These are phyloP conservation scores for Catostylus mosaicus DNA, from an alignment of 30 jellyfish, hydroid and myxozoan genomes.

Conservation along the genomic window DNA sequence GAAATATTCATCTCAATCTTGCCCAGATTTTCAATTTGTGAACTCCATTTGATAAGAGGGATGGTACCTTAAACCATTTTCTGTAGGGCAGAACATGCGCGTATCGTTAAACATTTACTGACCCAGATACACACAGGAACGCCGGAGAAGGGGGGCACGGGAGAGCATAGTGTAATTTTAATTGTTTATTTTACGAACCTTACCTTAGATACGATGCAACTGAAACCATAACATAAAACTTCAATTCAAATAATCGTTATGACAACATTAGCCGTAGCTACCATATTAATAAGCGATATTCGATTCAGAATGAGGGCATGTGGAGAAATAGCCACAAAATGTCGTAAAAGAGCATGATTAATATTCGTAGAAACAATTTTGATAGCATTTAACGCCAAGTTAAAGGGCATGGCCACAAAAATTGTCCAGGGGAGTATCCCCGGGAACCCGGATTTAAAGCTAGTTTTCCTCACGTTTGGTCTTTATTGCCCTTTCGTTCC, in stretches of 20 bases:
- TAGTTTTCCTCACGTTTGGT: slow-evolving; percentile 9
- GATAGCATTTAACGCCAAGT: slow-evolving; percentile 4
- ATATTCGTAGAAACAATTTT: background rate
- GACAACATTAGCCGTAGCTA: background rate
- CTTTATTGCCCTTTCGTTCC: slow-evolving; percentile 23
- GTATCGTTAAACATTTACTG: no score
- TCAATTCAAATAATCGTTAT: background rate
- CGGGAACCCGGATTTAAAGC: background rate
- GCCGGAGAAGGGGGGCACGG: slow-evolving; percentile 29
- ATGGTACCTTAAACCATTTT: no score
- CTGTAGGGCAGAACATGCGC: no score
- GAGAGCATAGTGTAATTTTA: no score
- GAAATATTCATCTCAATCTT: no score
- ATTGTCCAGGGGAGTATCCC: slow-evolving; percentile 14
- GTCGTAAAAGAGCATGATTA: slow-evolving; percentile 2
- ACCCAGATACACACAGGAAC: slow-evolving; percentile 16
- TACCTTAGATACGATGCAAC: no score
- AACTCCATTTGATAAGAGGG: no score
- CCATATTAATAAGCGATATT: background rate
- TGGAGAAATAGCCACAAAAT: slow-evolving; percentile 27
- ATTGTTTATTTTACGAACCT: no score
- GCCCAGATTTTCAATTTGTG: no score
- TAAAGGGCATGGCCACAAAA: slow-evolving; percentile 11
- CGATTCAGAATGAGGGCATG: slow-evolving; percentile 21
- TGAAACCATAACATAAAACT: no score